phyloP scores from a whole-genome alignment of 2,113 vertebrate genomes.

The Hepsetus odoe region DNA sequence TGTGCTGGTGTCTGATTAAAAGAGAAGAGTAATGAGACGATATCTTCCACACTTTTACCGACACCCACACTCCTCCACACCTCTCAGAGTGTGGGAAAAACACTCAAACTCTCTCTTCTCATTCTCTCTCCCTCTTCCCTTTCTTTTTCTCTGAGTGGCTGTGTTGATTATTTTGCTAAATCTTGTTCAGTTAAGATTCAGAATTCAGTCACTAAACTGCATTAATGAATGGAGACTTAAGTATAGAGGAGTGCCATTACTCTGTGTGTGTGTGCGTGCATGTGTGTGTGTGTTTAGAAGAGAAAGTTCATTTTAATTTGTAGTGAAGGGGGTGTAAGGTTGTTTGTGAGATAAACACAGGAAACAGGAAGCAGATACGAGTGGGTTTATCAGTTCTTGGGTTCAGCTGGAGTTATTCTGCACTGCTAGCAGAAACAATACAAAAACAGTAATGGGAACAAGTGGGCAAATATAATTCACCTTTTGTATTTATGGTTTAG shows the following conservation, averaged over 20 bases:
- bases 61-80: neutral
- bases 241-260: too few relatives aligned
- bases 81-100: neutral
- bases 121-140: neutral
- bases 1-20: conserved; percentile 8
- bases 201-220: neutral
- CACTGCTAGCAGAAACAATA: neutral
- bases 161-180: neutral
- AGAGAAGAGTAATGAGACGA: neutral
- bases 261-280: neutral
- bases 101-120: neutral
- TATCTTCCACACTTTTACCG: conserved; percentile 16
- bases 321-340: conserved; percentile 33
- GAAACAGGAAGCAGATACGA: conserved; percentile 50
- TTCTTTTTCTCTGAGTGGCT: neutral
- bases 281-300: neutral
- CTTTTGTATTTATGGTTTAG: neutral
- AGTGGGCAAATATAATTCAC: neutral
- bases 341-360: conserved; percentile 39
- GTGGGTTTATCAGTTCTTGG: conserved; percentile 29
- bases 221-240: neutral
- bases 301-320: conserved; percentile 39
- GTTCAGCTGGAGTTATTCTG: conserved; percentile 14
- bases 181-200: neutral
- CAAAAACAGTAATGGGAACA: neutral